phyloP scores from a whole-genome alignment of 2,797 vertebrate genomes.

The Podarcis lilfordi region DNA sequence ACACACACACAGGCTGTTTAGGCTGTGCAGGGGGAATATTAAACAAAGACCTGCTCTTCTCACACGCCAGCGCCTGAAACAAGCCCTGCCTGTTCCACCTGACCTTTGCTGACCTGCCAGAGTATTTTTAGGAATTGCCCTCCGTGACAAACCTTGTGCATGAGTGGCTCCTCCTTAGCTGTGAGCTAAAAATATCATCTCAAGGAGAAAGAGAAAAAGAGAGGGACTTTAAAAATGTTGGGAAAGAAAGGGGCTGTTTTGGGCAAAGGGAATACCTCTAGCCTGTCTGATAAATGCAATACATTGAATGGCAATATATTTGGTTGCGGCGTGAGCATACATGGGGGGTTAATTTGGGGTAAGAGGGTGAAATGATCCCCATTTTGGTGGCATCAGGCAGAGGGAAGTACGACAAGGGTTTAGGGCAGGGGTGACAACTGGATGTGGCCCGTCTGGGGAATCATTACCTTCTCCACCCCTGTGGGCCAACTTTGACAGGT shows the following conservation, averaged over 20 bases:
- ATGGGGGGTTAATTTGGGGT: too few species aligned
- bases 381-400: too few species aligned
- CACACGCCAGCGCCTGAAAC: slow-evolving; percentile 23
- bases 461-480: too few species aligned
- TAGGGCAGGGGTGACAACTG: too few species aligned
- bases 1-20: slow-evolving; percentile 36
- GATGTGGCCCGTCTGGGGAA: too few species aligned
- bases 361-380: too few species aligned
- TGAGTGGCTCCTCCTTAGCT: slow-evolving; percentile 50
- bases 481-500: too few species aligned
- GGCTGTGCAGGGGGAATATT: slow-evolving; percentile 60
- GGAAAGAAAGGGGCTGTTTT: not conserved
- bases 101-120: slow-evolving; percentile 58
- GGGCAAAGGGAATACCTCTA: not conserved
- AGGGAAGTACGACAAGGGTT: too few species aligned
- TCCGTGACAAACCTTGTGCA: slow-evolving; percentile 39
- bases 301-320: too few species aligned
- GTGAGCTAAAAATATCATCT: slow-evolving; percentile 31
- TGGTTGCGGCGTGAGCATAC: too few species aligned
- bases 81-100: slow-evolving; percentile 51
- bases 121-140: slow-evolving; percentile 63
- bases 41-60: slow-evolving; percentile 51
- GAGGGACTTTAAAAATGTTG: not conserved
- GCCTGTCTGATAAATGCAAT: not conserved
- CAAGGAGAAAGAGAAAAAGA: not conserved